Percentiles rank a stretch among this genome's conserved stretches.
phyloP scores from a whole-genome alignment of 2,797 vertebrate species.

The Threskiornis aethiopicus region DNA sequence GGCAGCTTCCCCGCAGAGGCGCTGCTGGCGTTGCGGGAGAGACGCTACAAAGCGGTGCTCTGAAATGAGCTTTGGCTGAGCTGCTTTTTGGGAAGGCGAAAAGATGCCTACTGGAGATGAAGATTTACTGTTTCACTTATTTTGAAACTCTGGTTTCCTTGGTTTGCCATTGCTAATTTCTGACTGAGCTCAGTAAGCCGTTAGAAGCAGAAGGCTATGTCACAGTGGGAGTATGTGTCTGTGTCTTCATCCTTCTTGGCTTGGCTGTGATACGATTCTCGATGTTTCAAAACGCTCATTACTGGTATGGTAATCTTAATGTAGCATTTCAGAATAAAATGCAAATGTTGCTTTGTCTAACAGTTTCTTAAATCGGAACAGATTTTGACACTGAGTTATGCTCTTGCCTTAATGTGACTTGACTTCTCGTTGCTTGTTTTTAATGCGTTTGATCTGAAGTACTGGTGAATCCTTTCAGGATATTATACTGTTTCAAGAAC shows the following conservation, averaged over 20 bases:
- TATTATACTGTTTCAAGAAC: not conserved
- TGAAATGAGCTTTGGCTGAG: not conserved
- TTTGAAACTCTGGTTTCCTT: not conserved
- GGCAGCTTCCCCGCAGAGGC: not conserved
- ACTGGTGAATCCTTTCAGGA: not conserved
- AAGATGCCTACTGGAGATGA: not conserved
- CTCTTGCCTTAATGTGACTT: not conserved
- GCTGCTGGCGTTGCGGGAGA: not conserved
- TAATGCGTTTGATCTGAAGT: not conserved
- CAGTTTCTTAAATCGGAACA: not conserved
- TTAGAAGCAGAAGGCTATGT: not conserved
- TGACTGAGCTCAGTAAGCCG: not conserved
- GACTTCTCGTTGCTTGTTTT: not conserved
- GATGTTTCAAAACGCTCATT: not conserved
- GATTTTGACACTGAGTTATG: not conserved
- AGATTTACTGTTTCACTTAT: not conserved
- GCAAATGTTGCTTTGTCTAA: not conserved
- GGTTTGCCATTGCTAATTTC: not conserved
- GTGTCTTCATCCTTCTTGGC: not conserved
- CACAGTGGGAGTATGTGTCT: not conserved
- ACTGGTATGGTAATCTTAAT: not conserved
- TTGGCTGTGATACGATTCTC: not conserved
- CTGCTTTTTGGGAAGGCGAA: not conserved
- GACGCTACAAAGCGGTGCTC: not conserved
- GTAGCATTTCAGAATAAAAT: not conserved